Evolutionary conservation across 2,888 invertebrate genomes (phyloP), one percentile per base, ranked within the genome.

Genomic region (Resseliella maxima): DNA sequence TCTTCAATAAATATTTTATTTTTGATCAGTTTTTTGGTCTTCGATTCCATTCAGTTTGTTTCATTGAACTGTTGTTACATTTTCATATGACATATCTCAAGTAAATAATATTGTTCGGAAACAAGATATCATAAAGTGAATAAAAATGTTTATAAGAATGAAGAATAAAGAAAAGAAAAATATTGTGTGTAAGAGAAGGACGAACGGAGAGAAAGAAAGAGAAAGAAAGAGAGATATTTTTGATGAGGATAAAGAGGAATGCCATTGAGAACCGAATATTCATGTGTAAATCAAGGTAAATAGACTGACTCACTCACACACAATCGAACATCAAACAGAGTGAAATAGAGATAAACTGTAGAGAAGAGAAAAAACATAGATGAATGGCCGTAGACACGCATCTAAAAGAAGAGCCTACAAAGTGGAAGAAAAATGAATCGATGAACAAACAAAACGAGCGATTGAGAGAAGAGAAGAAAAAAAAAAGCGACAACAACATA

Each of bases 21-120:
- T 35, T 18, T 12, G 72, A 72, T 72, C 31, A 35, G n/a, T 31
- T 72, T 12, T 12, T 31, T 72, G 31, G 31, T 72, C 72, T 72
- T 72, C 59, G 59, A 72, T 72, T 8, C 18, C 72, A 31, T 72
- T 12, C 50, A 24, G 1, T 3, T 3, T 27, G 50, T 21, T 50
- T 18, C 50, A 50, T 41, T 12, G 12, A 50, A 59, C 72, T 72
- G 6, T 2, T 31, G 72, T 31, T 72, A 59, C 72, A 12, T 31
- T 72, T n/a, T 59, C 27, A 59, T 72, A 72, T n/a, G 72, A 72
- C 72, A 35, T 59, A 72, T 72, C 72, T 5, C 72, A 72, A n/a
- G 72, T 72, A 72, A 72, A 72, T 72, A 72, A 72, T 72, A 72
- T 72, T 72, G 72, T 72, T 72, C 72, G 72, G 72, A 31, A 72